Percentiles rank a stretch among this genome's conserved stretches.
These are phyloP conservation scores for Oligia latruncula DNA, from an alignment of 2,888 invertebrate species.

Conservation along the genomic window DNA sequence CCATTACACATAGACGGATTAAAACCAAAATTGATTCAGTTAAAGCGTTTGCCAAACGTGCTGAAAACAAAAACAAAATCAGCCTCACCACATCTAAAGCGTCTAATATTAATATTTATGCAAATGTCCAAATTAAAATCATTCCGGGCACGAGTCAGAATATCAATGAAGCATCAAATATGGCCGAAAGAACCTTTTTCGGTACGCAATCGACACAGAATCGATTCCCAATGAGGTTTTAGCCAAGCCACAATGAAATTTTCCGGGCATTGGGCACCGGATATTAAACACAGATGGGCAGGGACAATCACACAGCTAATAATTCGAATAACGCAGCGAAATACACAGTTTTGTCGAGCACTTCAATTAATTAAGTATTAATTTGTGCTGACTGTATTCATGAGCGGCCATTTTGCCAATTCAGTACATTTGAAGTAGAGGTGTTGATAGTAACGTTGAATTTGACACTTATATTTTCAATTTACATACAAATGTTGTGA, in stretches of 20 bases:
- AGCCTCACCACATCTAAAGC: conserved; percentile 36
- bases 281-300: conserved; percentile 72
- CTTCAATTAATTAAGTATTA: conserved; percentile 38
- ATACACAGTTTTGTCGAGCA: conserved; percentile 34
- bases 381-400: conserved; percentile 31
- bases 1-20: conserved; percentile 4
- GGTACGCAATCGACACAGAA: conserved; percentile 68
- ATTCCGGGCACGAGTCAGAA: conserved; percentile 66
- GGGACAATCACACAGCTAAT: conserved; percentile 67
- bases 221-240: conserved; percentile 68
- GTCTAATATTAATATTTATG: conserved; percentile 65
- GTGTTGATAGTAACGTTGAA: neutral
- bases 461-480: conserved; percentile 4
- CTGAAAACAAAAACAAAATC: conserved; percentile 40
- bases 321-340: conserved; percentile 59
- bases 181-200: conserved; percentile 61
- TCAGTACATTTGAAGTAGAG: conserved; percentile 15
- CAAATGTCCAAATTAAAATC: conserved; percentile 67
- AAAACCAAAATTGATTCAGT: conserved; percentile 31
- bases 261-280: conserved; percentile 64
- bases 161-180: conserved; percentile 72
- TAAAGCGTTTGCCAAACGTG: conserved; percentile 26
- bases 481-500: conserved; percentile 8
- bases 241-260: conserved; percentile 72
- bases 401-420: conserved; percentile 11